Evolutionary conservation across 2,113 vertebrate species (phyloP).

Genomic region (Scortum barcoo): DNA sequence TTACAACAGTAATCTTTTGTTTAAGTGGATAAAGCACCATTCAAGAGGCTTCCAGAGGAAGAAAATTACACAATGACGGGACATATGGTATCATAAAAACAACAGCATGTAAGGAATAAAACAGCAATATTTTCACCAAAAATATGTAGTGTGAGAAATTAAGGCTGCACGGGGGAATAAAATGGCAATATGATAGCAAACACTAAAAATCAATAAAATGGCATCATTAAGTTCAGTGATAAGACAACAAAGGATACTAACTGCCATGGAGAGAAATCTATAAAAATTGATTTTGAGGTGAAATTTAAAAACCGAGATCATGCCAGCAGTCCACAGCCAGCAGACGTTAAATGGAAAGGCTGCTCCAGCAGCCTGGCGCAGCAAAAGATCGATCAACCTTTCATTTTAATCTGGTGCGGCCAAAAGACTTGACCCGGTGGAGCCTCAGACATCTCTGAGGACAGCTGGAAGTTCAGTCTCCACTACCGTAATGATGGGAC

Average conservation of each 20-base stretch:
- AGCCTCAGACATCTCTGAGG: slow-evolving; percentile 5
- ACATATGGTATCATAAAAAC: slow-evolving; percentile 51
- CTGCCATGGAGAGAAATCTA: slow-evolving; percentile 18
- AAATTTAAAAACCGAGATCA: slow-evolving; percentile 27
- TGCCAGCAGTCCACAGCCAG: slow-evolving; percentile 8
- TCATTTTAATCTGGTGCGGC: background rate
- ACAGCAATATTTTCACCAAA: slow-evolving; percentile 26
- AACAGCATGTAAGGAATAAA: slow-evolving; percentile 47
- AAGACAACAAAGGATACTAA: slow-evolving; percentile 27
- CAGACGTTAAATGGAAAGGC: slow-evolving; percentile 31
- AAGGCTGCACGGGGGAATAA: background rate
- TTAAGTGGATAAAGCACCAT: slow-evolving; percentile 24
- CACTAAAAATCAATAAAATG: slow-evolving; percentile 45
- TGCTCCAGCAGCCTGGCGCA: background rate
- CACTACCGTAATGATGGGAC: background rate
- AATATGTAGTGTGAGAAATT: slow-evolving; percentile 33
- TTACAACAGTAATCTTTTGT: slow-evolving; percentile 28
- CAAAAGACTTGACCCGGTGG: background rate
- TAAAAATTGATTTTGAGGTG: slow-evolving; percentile 59
- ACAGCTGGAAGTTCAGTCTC: background rate
- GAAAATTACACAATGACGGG: slow-evolving; percentile 1
- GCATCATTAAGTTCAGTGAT: slow-evolving; percentile 50
- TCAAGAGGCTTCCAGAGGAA: slow-evolving; percentile 4
- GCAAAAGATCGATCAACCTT: slow-evolving; percentile 22
- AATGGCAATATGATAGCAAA: slow-evolving; percentile 2